Evolutionary conservation across 2,113 vertebrate genomes (phyloP).

Genomic region (Calyptommatus sinebrachiatus): DNA sequence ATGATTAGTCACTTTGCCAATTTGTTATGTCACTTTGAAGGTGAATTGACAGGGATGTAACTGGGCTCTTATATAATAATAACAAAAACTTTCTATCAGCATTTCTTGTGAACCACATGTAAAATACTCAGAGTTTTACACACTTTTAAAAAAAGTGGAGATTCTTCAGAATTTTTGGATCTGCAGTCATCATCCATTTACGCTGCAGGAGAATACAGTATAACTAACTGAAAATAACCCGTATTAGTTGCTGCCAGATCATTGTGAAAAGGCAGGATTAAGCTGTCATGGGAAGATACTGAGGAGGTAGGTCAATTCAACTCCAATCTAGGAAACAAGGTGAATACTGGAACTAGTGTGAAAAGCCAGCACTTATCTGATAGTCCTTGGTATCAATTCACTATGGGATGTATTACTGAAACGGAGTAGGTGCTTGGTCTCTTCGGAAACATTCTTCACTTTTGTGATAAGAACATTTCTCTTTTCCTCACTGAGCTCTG

Average conservation of each 20-base stretch:
- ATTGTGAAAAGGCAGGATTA: not conserved
- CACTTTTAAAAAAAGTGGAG: conserved; percentile 11
- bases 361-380: not conserved
- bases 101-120: not conserved
- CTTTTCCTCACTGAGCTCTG: not conserved
- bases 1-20: too few species aligned
- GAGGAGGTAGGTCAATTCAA: conserved; percentile 10
- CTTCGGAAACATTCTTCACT: not conserved
- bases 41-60: too few species aligned
- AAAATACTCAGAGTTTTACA: rapidly evolving
- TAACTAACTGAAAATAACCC: conserved; percentile 11
- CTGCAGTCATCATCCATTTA: conserved; percentile 20
- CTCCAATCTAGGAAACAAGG: not conserved
- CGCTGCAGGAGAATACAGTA: not conserved
- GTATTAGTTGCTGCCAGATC: not conserved
- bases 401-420: not conserved
- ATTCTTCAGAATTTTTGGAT: conserved; percentile 16
- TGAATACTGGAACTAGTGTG: conserved; percentile 3
- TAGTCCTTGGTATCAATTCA: not conserved
- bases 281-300: not conserved
- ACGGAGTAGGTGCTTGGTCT: not conserved
- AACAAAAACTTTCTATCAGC: too few species aligned
- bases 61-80: too few species aligned
- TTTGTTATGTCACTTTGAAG: too few species aligned
- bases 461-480: not conserved